A percentile compares a stretch with the other conserved stretches of the same genome.
Conservation (phyloP, 92 coral and sea anemone genomes). For the Galaxea fascicularis region DNA sequence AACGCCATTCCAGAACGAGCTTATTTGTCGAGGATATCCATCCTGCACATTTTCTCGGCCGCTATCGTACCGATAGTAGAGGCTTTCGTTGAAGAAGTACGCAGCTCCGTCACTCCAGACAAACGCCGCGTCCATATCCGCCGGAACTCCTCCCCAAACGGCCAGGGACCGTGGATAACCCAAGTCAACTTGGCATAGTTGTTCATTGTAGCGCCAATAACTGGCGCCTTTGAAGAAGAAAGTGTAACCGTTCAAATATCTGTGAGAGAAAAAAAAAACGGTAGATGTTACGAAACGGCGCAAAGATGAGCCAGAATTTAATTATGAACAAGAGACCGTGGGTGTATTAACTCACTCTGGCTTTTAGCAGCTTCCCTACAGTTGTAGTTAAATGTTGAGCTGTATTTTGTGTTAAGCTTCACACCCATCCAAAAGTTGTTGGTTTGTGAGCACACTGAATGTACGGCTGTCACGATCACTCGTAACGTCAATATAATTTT, state of each 20-base stretch:
- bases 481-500: too few species aligned
- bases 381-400: too few species aligned
- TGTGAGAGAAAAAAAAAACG: not conserved
- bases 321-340: not conserved
- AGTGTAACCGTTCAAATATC: slow-evolving; percentile 72
- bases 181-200: slow-evolving; percentile 62
- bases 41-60: slow-evolving; percentile 54
- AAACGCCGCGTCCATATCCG: slow-evolving; percentile 71
- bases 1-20: slow-evolving; percentile 74
- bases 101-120: slow-evolving; percentile 78
- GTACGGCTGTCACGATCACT: too few species aligned
- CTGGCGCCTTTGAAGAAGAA: slow-evolving; percentile 75
- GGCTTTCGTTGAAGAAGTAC: slow-evolving; percentile 83
- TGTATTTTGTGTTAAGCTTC: too few species aligned
- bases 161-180: slow-evolving; percentile 75
- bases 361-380: too few species aligned
- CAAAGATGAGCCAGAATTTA: not conserved
- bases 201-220: slow-evolving; percentile 87
- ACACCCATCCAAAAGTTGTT: too few species aligned
- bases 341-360: too few species aligned
- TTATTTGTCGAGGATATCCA: slow-evolving; percentile 74
- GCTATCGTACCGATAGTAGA: slow-evolving; percentile 77
- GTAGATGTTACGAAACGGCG: too few species aligned
- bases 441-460: too few species aligned
- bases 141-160: slow-evolving; percentile 67